Evolutionary conservation across 2,797 vertebrate species (phyloP).

Genomic region (Macropus fuliginosus): DNA sequence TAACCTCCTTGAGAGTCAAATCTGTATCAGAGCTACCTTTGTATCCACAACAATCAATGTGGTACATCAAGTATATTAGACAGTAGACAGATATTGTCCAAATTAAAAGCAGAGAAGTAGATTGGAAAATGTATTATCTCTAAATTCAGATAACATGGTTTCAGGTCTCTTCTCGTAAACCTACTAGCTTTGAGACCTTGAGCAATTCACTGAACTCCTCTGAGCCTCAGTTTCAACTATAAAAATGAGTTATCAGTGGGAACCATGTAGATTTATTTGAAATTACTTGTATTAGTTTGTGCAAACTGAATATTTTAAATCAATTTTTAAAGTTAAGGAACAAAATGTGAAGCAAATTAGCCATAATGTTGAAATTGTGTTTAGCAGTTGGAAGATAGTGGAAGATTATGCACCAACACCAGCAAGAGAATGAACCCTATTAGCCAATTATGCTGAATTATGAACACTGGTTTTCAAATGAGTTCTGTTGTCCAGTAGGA

Average conservation of each 20-base stretch:
- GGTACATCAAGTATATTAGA: not conserved
- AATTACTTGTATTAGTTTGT: slow-evolving; percentile 31
- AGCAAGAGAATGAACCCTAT: slow-evolving; percentile 52
- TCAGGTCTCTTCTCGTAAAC: not conserved
- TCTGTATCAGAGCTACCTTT: not conserved
- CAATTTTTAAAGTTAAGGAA: slow-evolving; percentile 36
- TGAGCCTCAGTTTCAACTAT: not conserved
- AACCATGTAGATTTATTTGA: slow-evolving; percentile 19
- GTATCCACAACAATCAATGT: not conserved
- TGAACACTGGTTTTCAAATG: slow-evolving; percentile 50
- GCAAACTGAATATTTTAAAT: slow-evolving; percentile 39
- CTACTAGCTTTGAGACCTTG: not conserved
- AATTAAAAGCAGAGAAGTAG: not conserved
- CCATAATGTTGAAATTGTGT: slow-evolving; percentile 52
- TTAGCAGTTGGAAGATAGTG: slow-evolving; percentile 6
- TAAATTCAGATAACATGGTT: not conserved
- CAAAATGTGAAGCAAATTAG: slow-evolving; percentile 59
- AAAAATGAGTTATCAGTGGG: not conserved
- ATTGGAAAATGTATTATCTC: not conserved
- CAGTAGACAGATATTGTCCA: not conserved
- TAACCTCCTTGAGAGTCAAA: not conserved
- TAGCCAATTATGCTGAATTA: slow-evolving; percentile 67
- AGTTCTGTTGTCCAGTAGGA: slow-evolving; percentile 41
- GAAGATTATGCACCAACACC: slow-evolving; percentile 57
- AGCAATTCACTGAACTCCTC: not conserved